Evolutionary conservation across 1,140 invertebrate genomes (phyloP), one percentile per base, ranked within the genome.

Genomic region (Saccostrea cuccullata): DNA sequence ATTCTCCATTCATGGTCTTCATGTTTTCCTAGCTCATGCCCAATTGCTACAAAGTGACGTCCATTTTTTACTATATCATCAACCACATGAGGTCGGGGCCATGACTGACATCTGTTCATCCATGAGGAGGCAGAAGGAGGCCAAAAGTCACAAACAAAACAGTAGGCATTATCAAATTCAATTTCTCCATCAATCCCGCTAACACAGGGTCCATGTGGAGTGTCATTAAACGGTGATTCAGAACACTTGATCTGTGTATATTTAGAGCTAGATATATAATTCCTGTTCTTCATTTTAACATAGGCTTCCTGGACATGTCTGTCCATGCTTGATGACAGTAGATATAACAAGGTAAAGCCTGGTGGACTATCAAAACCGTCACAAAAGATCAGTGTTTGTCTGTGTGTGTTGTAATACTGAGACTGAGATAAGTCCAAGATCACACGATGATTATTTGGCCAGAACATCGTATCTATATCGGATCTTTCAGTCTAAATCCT

Each of bases 71-170:
- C n/a, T 6, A 64, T 64, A 9, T 64, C 60, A 64, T 64, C n/a
- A 17, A 64, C 60, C 15, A 64, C 60, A 64, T 64, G 17, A 64
- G 60, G 60, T 5, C 20, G 17, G n/a, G 60, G 60, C 60, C 60
- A 64, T 17, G 60, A 64, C 6, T 64, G 60, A 64, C 60, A 64
- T 23, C 60, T 64, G 60, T 64, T 17, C 20, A 64, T 64, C 60
- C 60, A 64, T 17, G 60, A 64, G 60, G 60, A 64, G 60, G 60
- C 20, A 64, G 60, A 64, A 6, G 60, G 60, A 64, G 60, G 60
- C 60, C 60, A 64, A 64, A 64, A 64, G 60, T 64, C 60, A 64
- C 60, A 64, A 64, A 64, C 60, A 64, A 64, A 64, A 64, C 60
- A 64, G 17, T 64, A 5, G n/a, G 60, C 60, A 1, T 17, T 1